Percentiles rank a stretch among this genome's conserved stretches.
These are phyloP conservation scores for Forbesichthys agassizii DNA, from an alignment of 2,113 vertebrate species.

Conservation along the genomic window DNA sequence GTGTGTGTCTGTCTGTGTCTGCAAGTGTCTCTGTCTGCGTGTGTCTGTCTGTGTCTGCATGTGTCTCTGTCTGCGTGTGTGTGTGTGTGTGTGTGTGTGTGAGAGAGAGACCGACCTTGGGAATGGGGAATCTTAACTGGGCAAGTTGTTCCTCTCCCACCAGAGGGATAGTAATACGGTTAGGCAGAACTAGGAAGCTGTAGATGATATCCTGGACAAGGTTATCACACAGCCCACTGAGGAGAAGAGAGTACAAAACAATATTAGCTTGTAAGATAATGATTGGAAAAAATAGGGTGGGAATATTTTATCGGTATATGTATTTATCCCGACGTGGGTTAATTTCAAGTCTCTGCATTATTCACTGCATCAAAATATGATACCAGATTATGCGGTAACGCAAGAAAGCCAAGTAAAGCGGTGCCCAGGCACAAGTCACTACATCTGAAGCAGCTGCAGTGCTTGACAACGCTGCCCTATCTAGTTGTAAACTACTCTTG, in stretches of 20 bases:
- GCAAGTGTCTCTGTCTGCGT: no score
- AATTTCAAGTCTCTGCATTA: no score
- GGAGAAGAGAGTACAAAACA: slow-evolving; percentile 9
- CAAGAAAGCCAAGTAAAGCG: no score
- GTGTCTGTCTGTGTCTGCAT: background rate
- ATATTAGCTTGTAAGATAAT: background rate
- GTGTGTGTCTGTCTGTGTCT: background rate
- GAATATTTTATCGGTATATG: no score
- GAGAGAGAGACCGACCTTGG: slow-evolving; percentile 78
- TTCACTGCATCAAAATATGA: no score
- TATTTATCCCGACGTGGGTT: no score
- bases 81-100: background rate
- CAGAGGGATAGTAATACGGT: slow-evolving; percentile 90
- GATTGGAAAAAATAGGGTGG: background rate
- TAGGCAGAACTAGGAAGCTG: slow-evolving; percentile 90
- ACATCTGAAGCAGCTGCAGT: no score
- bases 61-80: background rate
- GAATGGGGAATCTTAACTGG: slow-evolving; percentile 87
- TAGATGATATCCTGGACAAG: slow-evolving; percentile 93
- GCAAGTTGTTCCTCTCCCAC: slow-evolving; percentile 87
- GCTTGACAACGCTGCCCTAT: no score
- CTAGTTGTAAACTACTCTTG: no score
- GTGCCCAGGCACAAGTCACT: no score
- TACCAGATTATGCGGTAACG: no score
- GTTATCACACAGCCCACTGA: slow-evolving; percentile 89